Conservation (phyloP, 2,113 vertebrate genomes). For the Corvus hawaiiensis region DNA sequence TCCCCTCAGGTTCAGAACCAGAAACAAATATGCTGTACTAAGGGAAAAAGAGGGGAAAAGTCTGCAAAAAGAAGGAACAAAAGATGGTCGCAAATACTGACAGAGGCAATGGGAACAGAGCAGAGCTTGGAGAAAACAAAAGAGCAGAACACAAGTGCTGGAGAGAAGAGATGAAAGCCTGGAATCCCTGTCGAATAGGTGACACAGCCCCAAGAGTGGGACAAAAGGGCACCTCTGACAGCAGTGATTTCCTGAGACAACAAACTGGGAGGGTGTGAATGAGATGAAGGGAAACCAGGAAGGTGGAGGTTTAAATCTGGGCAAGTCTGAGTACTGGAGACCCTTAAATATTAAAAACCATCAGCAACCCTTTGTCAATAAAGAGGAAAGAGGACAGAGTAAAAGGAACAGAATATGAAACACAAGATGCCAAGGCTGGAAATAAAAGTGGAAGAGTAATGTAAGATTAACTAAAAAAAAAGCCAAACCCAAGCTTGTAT, state of each 20-base stretch:
- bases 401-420: not conserved
- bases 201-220: not conserved
- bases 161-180: not conserved
- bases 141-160: not conserved
- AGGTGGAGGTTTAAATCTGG: accelerated
- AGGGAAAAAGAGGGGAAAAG: not conserved
- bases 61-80: not conserved
- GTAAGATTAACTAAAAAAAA: not conserved
- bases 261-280: not conserved
- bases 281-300: not conserved
- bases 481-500: not conserved
- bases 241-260: not conserved
- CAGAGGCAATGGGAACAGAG: not conserved
- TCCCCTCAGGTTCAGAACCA: not conserved
- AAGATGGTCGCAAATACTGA: not conserved
- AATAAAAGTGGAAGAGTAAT: not conserved
- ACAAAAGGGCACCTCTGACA: not conserved
- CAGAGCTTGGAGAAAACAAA: not conserved
- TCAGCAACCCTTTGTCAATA: not conserved
- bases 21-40: not conserved
- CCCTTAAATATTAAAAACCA: not conserved
- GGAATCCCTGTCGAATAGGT: not conserved
- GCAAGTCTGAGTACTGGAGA: not conserved
- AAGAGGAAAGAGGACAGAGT: not conserved
- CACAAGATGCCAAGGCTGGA: not conserved